Conservation (phyloP, 23 tunicate genomes). For the Clavelina lepadiformis region DNA sequence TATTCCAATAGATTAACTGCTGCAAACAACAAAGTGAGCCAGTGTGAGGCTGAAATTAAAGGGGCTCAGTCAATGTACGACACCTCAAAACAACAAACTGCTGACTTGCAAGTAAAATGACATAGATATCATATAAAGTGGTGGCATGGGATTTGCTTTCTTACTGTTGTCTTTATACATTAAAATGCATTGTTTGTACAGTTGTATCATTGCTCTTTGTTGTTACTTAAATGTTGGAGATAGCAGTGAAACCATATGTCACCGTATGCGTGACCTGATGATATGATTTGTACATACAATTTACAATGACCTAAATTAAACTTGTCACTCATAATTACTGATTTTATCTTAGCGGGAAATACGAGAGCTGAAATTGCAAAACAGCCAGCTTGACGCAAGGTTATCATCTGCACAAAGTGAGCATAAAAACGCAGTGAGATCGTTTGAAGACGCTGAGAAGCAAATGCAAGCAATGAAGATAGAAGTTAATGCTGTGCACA, state of each 20-base stretch:
- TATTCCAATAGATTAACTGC: conserved; percentile 34
- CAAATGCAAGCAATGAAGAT: conserved; percentile 71
- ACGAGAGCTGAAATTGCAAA: conserved; percentile 36
- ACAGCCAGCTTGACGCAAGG: conserved; percentile 40
- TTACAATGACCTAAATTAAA: no score
- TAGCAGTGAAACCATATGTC: neutral
- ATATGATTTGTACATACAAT: no score
- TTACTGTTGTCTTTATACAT: no score
- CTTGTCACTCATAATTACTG: no score
- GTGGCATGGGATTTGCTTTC: no score
- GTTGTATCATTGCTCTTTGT: no score
- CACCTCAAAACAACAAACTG: conserved; percentile 46
- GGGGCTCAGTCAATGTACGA: conserved; percentile 43
- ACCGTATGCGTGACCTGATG: neutral
- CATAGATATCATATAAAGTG: no score
- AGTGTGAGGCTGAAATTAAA: conserved; percentile 44
- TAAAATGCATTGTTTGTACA: no score
- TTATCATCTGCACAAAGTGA: conserved; percentile 26
- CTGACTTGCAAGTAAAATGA: conserved; percentile 45
- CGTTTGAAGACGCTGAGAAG: conserved; percentile 35
- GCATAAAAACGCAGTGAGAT: conserved; percentile 28
- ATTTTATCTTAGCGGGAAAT: no score
- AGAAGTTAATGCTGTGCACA: conserved; percentile 74
- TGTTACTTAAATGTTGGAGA: no score
- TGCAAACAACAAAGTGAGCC: conserved; percentile 19